Evolutionary conservation across 2,888 invertebrate species (phyloP), one percentile per base, ranked within the genome.

Genomic region (Strigamia crassipes): DNA sequence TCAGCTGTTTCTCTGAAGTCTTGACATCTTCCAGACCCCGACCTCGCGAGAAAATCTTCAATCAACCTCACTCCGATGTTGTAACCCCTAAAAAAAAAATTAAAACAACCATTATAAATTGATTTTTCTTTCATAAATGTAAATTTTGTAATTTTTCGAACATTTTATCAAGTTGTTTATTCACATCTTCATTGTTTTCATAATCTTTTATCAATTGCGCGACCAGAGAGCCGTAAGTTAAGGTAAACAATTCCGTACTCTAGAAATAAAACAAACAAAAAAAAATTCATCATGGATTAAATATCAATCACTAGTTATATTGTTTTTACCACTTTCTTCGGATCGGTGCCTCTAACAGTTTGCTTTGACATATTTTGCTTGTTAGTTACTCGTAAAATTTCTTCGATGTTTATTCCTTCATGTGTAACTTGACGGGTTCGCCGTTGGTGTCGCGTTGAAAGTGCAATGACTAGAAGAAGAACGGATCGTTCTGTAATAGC

Each of bases 1-100:
- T 99, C 99, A 66, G 99, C 97, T 0, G 97, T 97, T 87, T 99
- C 99, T 86, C 96, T 92, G 89, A 99, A 94, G 88, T 99, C 99
- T 86, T 95, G 90, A 87, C 99, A 99, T 73, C 97, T 91, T 0
- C 94, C 94, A 3, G 95, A 93, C 81, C 93, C 93, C 23, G 95
- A 97, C 85, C 97, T 92, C 0, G 99, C 97, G 12, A 99, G 90
- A 86, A 97, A 99, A 87, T 99, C 99, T 89, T 99, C 99, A 83
- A 99, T 97, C 56, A 99, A 89, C 77, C 99, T 91, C 81, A 99
- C 94, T 13, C 99, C 99, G 92, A 99, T 99, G 87, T 99, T 99
- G 88, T 99, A 99, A 5, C 99, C 99, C 89, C 82, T 83, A 34
- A 21, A 15, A n/a, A n/a, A n/a, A n/a, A n/a, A n/a, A n/a, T n/a